Evolutionary conservation across 2,888 invertebrate species (phyloP).

Genomic region (Drosophila meridiana): DNA sequence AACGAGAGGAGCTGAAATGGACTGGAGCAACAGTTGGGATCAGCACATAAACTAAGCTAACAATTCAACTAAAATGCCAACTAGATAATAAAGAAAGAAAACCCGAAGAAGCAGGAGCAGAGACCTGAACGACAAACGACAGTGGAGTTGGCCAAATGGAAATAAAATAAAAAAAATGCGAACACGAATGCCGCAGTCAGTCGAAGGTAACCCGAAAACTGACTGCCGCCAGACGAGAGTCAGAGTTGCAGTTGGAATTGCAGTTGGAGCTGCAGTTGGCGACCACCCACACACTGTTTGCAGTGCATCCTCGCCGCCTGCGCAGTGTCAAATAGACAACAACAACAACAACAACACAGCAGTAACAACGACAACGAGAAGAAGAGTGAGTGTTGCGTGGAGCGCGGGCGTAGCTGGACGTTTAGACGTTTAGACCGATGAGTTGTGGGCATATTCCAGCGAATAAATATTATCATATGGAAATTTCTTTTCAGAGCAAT

Average conservation of each 20-base stretch:
- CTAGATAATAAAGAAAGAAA: constrained; percentile 73
- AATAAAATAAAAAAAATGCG: constrained; percentile 56
- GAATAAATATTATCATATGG: constrained; percentile 81
- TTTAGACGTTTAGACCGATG: constrained; percentile 54
- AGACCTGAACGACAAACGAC: constrained; percentile 18
- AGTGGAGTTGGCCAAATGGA: constrained; percentile 58
- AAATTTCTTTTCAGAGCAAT: constrained; percentile 74
- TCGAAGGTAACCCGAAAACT: constrained; percentile 39
- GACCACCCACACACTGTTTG: constrained; percentile 54
- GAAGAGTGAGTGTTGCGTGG: constrained; percentile 61
- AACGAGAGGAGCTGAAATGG: not conserved
- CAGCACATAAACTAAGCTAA: constrained; percentile 64
- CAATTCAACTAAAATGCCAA: constrained; percentile 81
- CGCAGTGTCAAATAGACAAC: constrained; percentile 78
- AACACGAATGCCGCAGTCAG: constrained; percentile 53
- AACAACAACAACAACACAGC: constrained; percentile 36
- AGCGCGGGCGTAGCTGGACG: constrained; percentile 65
- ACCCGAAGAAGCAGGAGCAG: constrained; percentile 52
- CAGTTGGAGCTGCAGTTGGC: constrained; percentile 32
- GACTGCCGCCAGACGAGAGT: constrained; percentile 40
- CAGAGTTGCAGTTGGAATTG: constrained; percentile 1
- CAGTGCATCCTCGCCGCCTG: constrained; percentile 77
- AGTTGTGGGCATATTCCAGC: constrained; percentile 58
- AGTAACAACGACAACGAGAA: constrained; percentile 12
- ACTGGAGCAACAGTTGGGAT: constrained; percentile 27